Base-by-base conservation (phyloP, 2,888 invertebrate species). In the Phania funesta region DNA sequence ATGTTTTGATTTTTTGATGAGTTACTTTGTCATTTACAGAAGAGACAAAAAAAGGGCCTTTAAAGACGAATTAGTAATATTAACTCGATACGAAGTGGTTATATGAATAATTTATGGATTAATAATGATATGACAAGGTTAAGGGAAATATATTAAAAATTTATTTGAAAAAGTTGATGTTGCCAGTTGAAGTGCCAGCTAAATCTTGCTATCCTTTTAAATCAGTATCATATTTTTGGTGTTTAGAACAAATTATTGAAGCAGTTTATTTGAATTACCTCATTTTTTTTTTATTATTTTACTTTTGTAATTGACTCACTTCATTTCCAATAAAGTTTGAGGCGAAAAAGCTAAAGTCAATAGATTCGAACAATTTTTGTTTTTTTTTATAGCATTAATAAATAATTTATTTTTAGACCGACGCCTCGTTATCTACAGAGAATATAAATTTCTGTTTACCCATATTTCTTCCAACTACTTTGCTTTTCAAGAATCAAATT, bases 1-100 rank as follows among this genome's bases (percentile, higher is more conserved):
- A 82, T 78, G 81, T 52, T 78, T 77, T 58, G 81, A 68, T 74
- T 82, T 64, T 44, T 20, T 68, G 78, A 82, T 82, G 74, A 74
- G 78, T 64, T n/a, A n/a, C n/a, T n/a, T 80, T 64, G 20, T 50
- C 20, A 35, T 44, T 18, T 38, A n/a, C 4, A 16, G 24, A 32
- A 56, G 22, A 29, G n/a, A 4, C n/a, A n/a, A n/a, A n/a, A n/a
- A 54, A 13, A n/a, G 5, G 7, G 65, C 32, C 52, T 18, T 60
- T 68, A 68, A 60, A 60, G 22, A 20, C 50, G 41, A 56, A 60
- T 68, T 68, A 68, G 60, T 67, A 60, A 52, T 68, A 68, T 67
- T 60, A 41, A 60, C 24, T 60, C 3, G 22, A 16, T 32, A 24
- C 50, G 52, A 35, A 20, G 58, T 44, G 4, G 11, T 35, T 35